Conservation (phyloP, 2,113 vertebrate species). For the Hyperoodon ampullatus region DNA sequence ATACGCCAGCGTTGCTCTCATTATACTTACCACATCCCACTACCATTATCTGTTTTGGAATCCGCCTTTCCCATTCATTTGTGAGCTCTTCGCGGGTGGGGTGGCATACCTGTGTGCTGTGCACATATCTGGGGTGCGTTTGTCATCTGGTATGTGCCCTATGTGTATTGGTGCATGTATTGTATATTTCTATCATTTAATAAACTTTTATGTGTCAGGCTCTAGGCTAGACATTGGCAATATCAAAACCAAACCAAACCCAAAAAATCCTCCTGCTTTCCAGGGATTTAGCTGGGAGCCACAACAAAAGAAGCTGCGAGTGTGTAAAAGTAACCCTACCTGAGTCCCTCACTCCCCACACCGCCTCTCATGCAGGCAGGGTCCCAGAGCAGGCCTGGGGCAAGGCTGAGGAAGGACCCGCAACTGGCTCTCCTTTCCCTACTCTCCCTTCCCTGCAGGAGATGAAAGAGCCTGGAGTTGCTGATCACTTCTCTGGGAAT, state of each 20-base stretch:
- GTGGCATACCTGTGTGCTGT: background rate
- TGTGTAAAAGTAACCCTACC: background rate
- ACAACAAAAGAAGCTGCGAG: background rate
- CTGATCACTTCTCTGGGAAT: background rate
- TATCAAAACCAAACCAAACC: constrained; percentile 3
- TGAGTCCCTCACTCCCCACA: background rate
- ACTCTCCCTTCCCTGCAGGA: background rate
- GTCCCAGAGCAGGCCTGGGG: background rate
- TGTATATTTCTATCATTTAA: background rate
- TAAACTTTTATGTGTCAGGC: background rate
- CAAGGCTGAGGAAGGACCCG: background rate
- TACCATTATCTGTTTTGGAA: background rate
- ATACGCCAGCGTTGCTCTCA: background rate
- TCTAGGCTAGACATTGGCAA: background rate
- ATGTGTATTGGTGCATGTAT: background rate
- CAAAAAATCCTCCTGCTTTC: background rate
- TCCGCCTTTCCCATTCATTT: background rate
- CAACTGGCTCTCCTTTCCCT: background rate
- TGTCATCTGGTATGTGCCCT: background rate
- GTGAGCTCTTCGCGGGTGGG: background rate
- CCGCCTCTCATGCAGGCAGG: background rate
- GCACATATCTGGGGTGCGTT: background rate
- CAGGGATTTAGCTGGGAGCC: background rate
- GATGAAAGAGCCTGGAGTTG: background rate
- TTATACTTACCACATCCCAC: background rate